Conservation (phyloP, 2,888 invertebrate genomes). For the Pterostichus niger region DNA sequence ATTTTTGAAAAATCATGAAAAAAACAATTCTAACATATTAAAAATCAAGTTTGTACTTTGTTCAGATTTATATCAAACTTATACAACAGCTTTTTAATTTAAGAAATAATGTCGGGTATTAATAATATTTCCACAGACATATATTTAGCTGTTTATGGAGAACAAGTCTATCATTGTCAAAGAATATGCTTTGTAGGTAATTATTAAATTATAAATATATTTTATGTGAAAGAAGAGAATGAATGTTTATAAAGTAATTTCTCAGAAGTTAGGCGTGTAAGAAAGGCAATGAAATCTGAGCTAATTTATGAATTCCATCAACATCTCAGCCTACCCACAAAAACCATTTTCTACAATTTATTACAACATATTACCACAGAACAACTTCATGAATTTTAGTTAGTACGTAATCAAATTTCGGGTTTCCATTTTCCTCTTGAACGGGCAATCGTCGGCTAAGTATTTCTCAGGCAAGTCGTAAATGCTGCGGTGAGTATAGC, state of each 20-base stretch:
- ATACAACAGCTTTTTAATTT: no score
- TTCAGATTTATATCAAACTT: no score
- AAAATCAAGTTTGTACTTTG: no score
- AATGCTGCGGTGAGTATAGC: neutral
- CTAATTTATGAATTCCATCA: slow-evolving; percentile 49
- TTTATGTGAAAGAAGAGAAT: neutral
- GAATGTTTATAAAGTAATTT: slow-evolving; percentile 3
- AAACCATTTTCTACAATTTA: slow-evolving; percentile 49
- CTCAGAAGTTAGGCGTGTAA: slow-evolving; percentile 4
- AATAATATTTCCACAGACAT: no score
- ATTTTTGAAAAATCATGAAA: no score
- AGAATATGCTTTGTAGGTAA: no score
- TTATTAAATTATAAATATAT: slow-evolving; percentile 11
- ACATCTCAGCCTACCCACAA: slow-evolving; percentile 27
- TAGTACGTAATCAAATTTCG: slow-evolving; percentile 55
- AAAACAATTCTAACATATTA: no score
- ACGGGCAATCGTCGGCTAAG: slow-evolving; percentile 35
- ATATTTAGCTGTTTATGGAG: no score
- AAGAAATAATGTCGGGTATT: no score
- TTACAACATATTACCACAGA: slow-evolving; percentile 50
- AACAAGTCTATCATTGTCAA: no score
- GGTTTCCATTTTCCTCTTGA: slow-evolving; percentile 57
- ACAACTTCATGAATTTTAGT: slow-evolving; percentile 62
- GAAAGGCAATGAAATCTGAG: slow-evolving; percentile 20
- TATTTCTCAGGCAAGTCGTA: slow-evolving; percentile 37